These are phyloP conservation scores for Sebastes jordani DNA, from an alignment of 2,797 vertebrate genomes.

Conservation along the genomic window DNA sequence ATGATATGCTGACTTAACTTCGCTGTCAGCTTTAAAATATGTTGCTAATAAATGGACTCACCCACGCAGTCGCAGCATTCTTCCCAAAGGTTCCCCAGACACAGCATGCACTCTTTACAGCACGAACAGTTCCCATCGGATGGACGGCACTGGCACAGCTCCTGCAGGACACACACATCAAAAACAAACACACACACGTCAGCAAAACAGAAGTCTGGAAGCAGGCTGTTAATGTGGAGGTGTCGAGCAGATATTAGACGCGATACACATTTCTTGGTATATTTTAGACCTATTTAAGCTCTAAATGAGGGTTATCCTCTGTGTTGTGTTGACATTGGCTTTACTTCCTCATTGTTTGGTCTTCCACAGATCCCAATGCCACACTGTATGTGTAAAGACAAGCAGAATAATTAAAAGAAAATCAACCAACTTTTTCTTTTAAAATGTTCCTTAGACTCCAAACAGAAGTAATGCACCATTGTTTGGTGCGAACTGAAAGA, in stretches of 20 bases:
- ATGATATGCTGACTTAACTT: slow-evolving; percentile 3
- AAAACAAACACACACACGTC: not conserved
- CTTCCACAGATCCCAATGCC: not conserved
- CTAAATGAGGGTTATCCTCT: not conserved
- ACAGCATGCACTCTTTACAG: slow-evolving; percentile 99
- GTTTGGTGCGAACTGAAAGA: not conserved
- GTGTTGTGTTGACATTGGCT: not conserved
- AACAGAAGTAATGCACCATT: not conserved
- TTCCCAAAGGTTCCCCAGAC: slow-evolving; percentile 95
- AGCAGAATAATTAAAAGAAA: not conserved
- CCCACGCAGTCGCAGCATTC: slow-evolving; percentile 99
- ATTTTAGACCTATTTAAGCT: not conserved
- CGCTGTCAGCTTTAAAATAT: slow-evolving; percentile 8
- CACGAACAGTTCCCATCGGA: slow-evolving; percentile 96
- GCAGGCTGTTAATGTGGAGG: not conserved
- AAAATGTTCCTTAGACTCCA: too few relatives aligned
- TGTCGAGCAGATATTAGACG: fast-evolving
- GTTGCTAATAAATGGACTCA: slow-evolving; percentile 76
- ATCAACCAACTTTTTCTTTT: too few relatives aligned
- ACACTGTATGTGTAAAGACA: not conserved
- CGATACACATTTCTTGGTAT: not conserved
- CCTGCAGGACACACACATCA: slow-evolving; percentile 77
- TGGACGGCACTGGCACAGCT: slow-evolving; percentile 96
- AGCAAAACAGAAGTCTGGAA: not conserved
- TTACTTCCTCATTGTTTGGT: not conserved